Percentiles rank a stretch among this genome's conserved stretches.
Conservation (phyloP, 2,113 vertebrate species). For the Bombycilla garrulus region DNA sequence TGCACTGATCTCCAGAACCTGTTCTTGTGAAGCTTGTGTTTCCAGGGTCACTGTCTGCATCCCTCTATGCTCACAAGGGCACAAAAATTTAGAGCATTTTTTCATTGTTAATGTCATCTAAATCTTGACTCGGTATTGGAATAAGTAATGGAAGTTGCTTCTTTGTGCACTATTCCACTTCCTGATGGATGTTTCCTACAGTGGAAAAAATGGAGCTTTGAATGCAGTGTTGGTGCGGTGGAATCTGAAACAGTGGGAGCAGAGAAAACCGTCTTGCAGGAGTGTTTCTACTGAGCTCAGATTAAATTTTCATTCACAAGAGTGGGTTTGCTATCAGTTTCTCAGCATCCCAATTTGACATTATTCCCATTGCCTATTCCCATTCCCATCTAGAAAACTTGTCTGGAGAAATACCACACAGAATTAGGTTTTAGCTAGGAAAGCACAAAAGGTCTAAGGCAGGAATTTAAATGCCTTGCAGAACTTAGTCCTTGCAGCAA, state of each 20-base stretch:
- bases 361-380: background rate
- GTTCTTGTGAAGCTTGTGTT: background rate
- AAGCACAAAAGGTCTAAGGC: background rate
- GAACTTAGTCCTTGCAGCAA: background rate
- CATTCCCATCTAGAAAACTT: background rate
- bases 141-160: background rate
- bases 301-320: background rate
- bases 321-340: background rate
- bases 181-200: background rate
- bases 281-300: background rate
- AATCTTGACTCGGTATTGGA: background rate
- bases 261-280: background rate
- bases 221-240: background rate
- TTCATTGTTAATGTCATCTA: background rate
- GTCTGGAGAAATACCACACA: background rate
- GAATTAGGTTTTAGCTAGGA: background rate
- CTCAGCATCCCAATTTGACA: background rate
- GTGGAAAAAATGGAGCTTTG: background rate
- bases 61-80: background rate
- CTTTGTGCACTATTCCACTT: background rate
- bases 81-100: background rate
- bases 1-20: background rate
- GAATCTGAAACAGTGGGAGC: background rate
- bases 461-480: background rate
- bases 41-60: background rate